A percentile compares a stretch with the other conserved stretches of the same genome.
Evolutionary conservation across 2,113 vertebrate genomes (phyloP).

Genomic region (Ceyx margarethae): DNA sequence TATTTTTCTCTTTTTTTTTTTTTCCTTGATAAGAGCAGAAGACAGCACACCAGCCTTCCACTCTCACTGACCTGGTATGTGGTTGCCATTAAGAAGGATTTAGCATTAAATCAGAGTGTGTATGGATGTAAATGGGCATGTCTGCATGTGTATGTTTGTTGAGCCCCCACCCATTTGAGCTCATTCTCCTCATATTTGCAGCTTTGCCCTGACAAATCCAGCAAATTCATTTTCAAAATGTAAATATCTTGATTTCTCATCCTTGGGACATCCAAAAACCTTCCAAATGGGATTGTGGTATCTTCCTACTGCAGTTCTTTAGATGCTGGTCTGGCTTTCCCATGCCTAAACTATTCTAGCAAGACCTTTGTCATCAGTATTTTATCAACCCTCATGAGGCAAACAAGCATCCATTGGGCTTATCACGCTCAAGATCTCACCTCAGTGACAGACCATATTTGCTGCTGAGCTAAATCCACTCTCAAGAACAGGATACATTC

Average conservation of each 20-base stretch:
- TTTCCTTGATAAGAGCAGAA: neutral
- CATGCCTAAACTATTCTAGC: neutral
- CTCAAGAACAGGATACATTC: neutral
- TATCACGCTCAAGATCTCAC: neutral
- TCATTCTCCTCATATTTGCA: neutral
- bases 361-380: neutral
- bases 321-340: neutral
- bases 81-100: neutral
- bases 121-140: too few species aligned
- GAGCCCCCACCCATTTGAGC: neutral
- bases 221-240: neutral
- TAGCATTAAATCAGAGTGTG: neutral
- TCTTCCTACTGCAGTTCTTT: neutral
- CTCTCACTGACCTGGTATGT: neutral
- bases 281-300: neutral
- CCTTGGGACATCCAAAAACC: neutral
- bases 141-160: accelerated
- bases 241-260: neutral
- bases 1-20: neutral
- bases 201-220: neutral
- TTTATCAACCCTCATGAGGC: neutral
- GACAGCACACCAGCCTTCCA: neutral
- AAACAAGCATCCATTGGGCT: neutral
- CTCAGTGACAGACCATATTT: neutral
- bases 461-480: neutral